A percentile compares a stretch with the other conserved stretches of the same genome.
Conservation (phyloP, 1,140 invertebrate species). For the Scaptomyza montana region DNA sequence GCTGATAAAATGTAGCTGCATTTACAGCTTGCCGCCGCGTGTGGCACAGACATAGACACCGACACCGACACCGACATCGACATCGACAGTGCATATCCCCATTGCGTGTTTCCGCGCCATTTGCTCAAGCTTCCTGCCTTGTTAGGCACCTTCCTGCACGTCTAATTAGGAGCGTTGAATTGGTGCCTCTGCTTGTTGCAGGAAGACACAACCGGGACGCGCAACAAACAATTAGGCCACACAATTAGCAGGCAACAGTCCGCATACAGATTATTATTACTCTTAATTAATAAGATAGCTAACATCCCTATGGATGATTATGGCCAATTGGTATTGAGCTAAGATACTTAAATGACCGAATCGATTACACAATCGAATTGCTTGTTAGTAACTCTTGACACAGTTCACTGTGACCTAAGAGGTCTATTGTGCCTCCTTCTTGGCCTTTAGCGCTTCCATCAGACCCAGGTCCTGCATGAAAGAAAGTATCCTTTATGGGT, state of each 20-base stretch:
- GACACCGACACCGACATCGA: constrained; percentile 4
- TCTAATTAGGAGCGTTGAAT: constrained; percentile 49
- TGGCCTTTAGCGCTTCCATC: no score
- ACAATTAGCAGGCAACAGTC: constrained; percentile 34
- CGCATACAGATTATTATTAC: neutral
- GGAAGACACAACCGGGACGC: constrained; percentile 33
- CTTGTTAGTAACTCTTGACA: no score
- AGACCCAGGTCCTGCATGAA: no score
- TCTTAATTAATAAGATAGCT: neutral
- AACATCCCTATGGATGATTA: neutral
- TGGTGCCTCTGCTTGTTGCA: constrained; percentile 11
- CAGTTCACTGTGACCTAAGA: no score
- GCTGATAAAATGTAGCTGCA: constrained; percentile 41
- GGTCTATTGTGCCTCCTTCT: no score
- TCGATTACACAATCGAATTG: no score
- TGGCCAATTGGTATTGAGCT: neutral
- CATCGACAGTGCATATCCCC: constrained; percentile 29
- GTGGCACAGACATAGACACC: constrained; percentile 16
- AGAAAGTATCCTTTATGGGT: no score
- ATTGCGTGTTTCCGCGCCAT: constrained; percentile 61
- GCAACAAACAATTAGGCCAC: constrained; percentile 47
- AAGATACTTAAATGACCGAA: no score
- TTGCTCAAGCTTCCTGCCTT: constrained; percentile 57
- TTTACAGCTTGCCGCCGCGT: constrained; percentile 36
- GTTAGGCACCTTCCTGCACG: constrained; percentile 65